Base-by-base conservation (phyloP, 2,113 vertebrate species). In the Bubalus kerabau region DNA sequence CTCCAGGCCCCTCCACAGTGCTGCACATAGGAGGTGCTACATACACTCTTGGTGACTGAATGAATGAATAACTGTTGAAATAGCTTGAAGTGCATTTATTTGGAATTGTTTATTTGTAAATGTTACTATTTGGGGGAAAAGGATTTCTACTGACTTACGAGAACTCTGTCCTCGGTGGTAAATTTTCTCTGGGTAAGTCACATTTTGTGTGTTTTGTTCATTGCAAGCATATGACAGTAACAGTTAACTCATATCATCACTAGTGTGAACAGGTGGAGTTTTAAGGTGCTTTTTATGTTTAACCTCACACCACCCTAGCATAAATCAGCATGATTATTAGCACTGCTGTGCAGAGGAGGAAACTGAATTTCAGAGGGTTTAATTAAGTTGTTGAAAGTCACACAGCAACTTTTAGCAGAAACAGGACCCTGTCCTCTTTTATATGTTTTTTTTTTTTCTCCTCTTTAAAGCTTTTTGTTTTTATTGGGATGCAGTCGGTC, bases 1-100 rank as follows among this genome's bases (percentile, higher is more conserved):
- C 24, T 48, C n/a, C 14, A 30, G 28, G 5, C 0, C 14, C n/a
- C 9, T 3, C n/a, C 8, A 7, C 1, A 9, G 24, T 5, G 5
- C 17, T 23, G 13, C 89, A 14, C 59, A 3, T 3, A 46, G 76
- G 4, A 54, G 40, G 52, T 16, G 30, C 40, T 36, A 74, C 17
- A 2, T 16, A 52, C 28, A 30, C 28, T 64, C 48, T 60, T 52
- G 46, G 52, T 1, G 12, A 1, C 10, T 0, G 2, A 46, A 50
- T 5, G 13, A 46, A 62, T 11, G 48, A 86, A 13, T 21, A 50
- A 28, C 21, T 13, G 17, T 23, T 40, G 21, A 56, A 57, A 30
- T 17, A 15, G 7, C 62, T 54, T 67, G 15, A 24, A 46, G 40
- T 12, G 17, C 15, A 16, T 57, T 19, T 8, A 9, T 74, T 46